Conservation (phyloP, 1,140 invertebrate genomes). For the Pseudomyrmex cubaensis region DNA sequence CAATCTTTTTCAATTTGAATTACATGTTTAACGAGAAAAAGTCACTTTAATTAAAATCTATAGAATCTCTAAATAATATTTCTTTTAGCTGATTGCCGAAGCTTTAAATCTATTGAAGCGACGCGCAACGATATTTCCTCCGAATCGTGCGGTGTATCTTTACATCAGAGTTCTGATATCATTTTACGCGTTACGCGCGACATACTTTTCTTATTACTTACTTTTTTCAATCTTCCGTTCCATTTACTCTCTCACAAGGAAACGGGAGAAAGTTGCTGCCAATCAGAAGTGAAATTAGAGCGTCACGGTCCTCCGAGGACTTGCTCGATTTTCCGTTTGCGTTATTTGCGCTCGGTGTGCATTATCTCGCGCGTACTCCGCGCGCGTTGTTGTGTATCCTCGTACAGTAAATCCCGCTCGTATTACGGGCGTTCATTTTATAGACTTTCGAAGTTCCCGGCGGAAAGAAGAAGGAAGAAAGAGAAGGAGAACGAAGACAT, state of each 20-base stretch:
- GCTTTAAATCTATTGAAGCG: too few relatives aligned
- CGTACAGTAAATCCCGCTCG: constrained; percentile 41
- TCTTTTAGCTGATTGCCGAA: too few relatives aligned
- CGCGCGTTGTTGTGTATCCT: constrained; percentile 15
- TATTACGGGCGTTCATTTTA: constrained; percentile 42
- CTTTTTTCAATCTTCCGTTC: constrained; percentile 28
- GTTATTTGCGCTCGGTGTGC: constrained; percentile 34
- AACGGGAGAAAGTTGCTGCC: constrained; percentile 22
- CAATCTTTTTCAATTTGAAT: too few relatives aligned
- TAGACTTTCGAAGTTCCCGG: constrained; percentile 42
- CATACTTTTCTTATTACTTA: constrained; percentile 30
- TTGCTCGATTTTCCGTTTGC: constrained; percentile 24
- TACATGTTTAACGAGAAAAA: too few relatives aligned
- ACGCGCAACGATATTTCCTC: too few relatives aligned
- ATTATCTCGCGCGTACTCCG: constrained; percentile 34
- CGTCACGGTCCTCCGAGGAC: constrained; percentile 1
- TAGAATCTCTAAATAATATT: too few relatives aligned
- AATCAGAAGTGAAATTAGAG: constrained; percentile 45
- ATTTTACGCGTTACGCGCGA: constrained; percentile 23
- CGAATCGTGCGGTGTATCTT: not conserved
- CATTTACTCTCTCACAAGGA: not conserved
- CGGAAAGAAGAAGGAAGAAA: not conserved
- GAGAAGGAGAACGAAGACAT: constrained; percentile 15
- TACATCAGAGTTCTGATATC: constrained; percentile 6
- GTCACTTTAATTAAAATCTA: too few relatives aligned